Evolutionary conservation across 2,888 invertebrate species (phyloP), one percentile per base, ranked within the genome.

Genomic region (Synanthedon vespiformis): DNA sequence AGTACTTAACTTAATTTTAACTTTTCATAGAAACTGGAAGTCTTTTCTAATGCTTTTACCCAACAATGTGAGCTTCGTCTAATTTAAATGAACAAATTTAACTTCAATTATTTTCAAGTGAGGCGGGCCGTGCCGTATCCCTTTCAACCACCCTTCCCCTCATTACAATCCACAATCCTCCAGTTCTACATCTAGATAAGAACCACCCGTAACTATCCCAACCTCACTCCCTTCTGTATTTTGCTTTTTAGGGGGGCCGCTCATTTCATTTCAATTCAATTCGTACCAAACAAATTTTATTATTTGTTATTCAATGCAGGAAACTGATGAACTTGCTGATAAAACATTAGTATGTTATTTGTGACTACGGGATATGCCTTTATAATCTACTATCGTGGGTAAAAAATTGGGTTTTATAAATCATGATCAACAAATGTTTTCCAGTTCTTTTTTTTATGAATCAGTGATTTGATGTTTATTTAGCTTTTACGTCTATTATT

Each of bases 81-180:
- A 77, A 81, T 81, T 84, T 77, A 79, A 84, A 82, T 79, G 78
- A 79, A 80, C 81, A 84, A 85, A 85, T 86, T 86, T 84, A 82
- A 83, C 80, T 85, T 85, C 80, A 84, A 87, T 86, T 86, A 86
- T 80, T 82, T 78, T 85, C 74, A 84, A 86, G 83, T 78, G 80
- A 80, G 74, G 68, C 66, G 75, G 74, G 73, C 71, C 71, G 73
- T 67, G 72, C 70, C 76, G 78, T 80, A 83, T 83, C 80, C 81
- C 76, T 83, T 82, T 84, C 81, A 81, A 75, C 65, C 71, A 78
- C 85, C 86, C 85, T 81, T 79, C 80, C 83, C 78, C 77, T 80
- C 73, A 49, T 81, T 80, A 80, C 81, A 75, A 77, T 82, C 77
- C 76, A 80, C 80, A 81, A 79, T 78, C 77, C 81, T 77, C 74